A percentile compares a stretch with the other conserved stretches of the same genome.
Evolutionary conservation across 2,797 vertebrate species (phyloP).

Genomic region (Macropodus opercularis): DNA sequence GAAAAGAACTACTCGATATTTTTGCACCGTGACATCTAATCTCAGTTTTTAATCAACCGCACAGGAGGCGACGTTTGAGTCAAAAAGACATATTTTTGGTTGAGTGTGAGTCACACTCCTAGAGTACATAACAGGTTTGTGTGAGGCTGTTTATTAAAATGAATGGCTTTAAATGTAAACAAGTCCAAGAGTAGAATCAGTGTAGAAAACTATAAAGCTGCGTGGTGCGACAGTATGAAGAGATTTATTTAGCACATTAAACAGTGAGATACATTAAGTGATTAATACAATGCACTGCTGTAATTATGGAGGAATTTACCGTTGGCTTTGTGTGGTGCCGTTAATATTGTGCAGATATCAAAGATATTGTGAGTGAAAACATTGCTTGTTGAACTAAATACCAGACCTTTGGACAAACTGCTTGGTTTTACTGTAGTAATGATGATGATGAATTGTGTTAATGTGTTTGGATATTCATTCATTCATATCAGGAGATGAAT

Average conservation of each 20-base stretch:
- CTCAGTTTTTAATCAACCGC: conserved; percentile 10
- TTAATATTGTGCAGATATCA: neutral
- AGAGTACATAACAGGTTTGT: too few relatives aligned
- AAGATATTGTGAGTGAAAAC: conserved; percentile 1
- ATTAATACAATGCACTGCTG: conserved; percentile 12
- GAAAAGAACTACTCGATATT: neutral
- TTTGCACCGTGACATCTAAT: conserved; percentile 24
- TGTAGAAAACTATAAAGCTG: conserved; percentile 31
- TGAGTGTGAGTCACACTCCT: neutral
- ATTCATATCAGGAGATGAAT: too few relatives aligned
- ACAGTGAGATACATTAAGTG: conserved; percentile 35
- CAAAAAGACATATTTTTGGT: neutral
- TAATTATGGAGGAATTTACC: conserved; percentile 1
- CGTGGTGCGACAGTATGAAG: conserved; percentile 32
- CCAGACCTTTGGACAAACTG: conserved; percentile 25
- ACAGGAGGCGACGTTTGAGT: conserved; percentile 11
- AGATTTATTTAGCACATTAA: conserved; percentile 39
- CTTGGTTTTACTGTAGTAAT: too few relatives aligned
- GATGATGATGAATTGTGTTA: conserved; percentile 29
- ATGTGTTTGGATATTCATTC: conserved; percentile 34
- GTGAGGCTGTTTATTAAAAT: conserved; percentile 11
- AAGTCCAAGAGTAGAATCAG: conserved; percentile 7
- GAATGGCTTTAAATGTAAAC: conserved; percentile 21
- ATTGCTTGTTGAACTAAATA: conserved; percentile 11
- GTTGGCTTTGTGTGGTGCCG: neutral